Base-by-base conservation (phyloP, 2,888 invertebrate species). In the Philereme vetulata region DNA sequence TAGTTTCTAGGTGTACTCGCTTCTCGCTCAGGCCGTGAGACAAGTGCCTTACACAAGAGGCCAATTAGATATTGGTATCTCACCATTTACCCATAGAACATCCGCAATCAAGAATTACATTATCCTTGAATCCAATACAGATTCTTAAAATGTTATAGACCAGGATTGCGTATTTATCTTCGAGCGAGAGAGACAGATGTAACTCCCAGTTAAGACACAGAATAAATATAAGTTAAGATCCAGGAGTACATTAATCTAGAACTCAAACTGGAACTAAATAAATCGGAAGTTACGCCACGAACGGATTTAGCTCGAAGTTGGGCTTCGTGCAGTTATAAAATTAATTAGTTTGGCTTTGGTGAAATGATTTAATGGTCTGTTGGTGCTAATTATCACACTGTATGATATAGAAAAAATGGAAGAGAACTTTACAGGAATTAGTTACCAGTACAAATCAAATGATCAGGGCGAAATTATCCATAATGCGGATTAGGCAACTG, bases 201-300 rank as follows among this genome's bases (percentile, higher is more conserved):
- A 43, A 51, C 49, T 51, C 45, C 40, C 45, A 63, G 10, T 58
- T 61, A 54, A 62, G 59, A 54, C 50, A 56, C 34, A 51, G 49
- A 51, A 51, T 46, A 46, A 56, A 56, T 38, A 9, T 21, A 44
- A 33, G 50, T 56, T 38, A 10, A 51, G 45, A 35, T 42, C 5
- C 47, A 38, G 10, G 42, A 46, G 56, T 60, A 54, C 60, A 65
- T 68, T 70, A 67, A 70, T 70, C 58, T 62, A 11, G 33, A 66
- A 71, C 65, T 62, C 67, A 70, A 70, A 70, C 64, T 42, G 46
- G 50, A 66, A 55, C 64, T 66, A 62, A 66, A 67, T 67, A 69
- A 65, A 66, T 64, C 38, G 60, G 10, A 57, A 57, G 46, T 62
- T 50, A 43, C 42, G 46, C 5, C 55, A 10, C 49, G 49, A 36